These are phyloP conservation scores for Grus americana DNA, from an alignment of 2,113 vertebrate species.

Conservation along the genomic window DNA sequence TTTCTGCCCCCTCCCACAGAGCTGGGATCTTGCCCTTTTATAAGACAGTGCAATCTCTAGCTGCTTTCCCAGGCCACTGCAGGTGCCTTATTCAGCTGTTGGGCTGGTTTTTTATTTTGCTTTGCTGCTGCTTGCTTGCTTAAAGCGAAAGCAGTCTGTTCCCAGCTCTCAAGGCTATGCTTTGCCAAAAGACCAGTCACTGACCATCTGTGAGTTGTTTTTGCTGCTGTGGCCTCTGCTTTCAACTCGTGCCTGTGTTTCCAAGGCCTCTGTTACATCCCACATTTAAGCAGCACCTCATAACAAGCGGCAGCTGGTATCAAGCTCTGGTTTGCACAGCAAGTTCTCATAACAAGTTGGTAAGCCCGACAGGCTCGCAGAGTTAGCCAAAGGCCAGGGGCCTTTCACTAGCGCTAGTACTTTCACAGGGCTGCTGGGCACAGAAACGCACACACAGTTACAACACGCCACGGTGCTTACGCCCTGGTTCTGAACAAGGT, in stretches of 20 bases:
- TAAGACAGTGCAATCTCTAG: rapidly evolving
- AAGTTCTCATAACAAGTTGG: background rate
- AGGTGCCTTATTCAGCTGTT: background rate
- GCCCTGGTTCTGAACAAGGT: background rate
- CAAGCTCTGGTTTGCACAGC: background rate
- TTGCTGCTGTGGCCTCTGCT: rapidly evolving
- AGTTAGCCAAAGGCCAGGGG: background rate
- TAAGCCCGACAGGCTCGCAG: background rate
- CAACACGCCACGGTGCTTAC: rapidly evolving
- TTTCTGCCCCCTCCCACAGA: background rate
- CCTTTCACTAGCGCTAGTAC: background rate
- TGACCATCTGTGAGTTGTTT: background rate
- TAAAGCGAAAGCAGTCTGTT: background rate
- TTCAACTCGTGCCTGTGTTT: background rate
- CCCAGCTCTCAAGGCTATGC: background rate
- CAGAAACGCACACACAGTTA: rapidly evolving
- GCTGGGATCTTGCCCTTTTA: background rate
- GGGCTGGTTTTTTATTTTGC: background rate
- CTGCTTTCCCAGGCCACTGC: background rate
- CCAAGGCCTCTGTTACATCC: background rate
- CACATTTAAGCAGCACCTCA: rapidly evolving
- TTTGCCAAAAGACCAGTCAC: background rate
- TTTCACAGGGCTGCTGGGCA: background rate
- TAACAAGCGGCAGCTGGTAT: background rate
- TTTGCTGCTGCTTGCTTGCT: background rate